A percentile compares a stretch with the other conserved stretches of the same genome.
Conservation (phyloP, 2,797 vertebrate species). For the Labroides dimidiatus region DNA sequence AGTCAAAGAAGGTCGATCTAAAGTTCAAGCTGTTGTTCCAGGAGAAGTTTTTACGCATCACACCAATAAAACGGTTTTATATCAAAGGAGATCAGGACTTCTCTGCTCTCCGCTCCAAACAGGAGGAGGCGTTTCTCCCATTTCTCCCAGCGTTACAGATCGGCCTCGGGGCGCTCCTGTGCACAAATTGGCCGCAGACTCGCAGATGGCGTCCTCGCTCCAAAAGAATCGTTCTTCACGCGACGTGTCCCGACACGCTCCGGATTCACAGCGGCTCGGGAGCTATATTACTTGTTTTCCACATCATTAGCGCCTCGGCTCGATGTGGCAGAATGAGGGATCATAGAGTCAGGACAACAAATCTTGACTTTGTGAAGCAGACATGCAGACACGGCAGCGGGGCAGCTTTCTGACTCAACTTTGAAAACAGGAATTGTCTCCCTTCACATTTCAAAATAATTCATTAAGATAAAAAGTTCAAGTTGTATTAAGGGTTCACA, state of each 20-base stretch:
- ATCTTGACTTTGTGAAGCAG: conserved; percentile 15
- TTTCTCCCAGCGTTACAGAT: conserved; percentile 16
- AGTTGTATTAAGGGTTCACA: too few relatives aligned
- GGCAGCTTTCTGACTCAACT: too few relatives aligned
- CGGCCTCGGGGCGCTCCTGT: conserved; percentile 28
- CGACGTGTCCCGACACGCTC: conserved; percentile 63
- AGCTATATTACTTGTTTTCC: conserved; percentile 45
- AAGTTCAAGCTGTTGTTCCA: too few relatives aligned
- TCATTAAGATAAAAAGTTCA: conserved; percentile 7
- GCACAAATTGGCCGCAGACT: conserved; percentile 14
- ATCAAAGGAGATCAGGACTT: conserved; percentile 4
- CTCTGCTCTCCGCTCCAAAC: conserved; percentile 16
- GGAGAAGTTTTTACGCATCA: too few relatives aligned
- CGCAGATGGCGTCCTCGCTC: conserved; percentile 61
- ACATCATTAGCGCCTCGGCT: conserved; percentile 59
- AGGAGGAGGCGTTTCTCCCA: conserved; percentile 21
- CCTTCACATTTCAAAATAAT: conserved; percentile 16
- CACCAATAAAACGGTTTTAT: conserved; percentile 2
- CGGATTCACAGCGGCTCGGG: conserved; percentile 52
- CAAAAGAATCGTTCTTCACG: conserved; percentile 40
- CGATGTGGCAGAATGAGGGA: conserved; percentile 8
- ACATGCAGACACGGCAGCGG: conserved; percentile 7
- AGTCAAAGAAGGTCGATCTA: too few relatives aligned
- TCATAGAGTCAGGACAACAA: conserved; percentile 10
- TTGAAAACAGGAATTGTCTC: too few relatives aligned